Conservation (phyloP, 2,888 invertebrate species). For the Cryptus armator region DNA sequence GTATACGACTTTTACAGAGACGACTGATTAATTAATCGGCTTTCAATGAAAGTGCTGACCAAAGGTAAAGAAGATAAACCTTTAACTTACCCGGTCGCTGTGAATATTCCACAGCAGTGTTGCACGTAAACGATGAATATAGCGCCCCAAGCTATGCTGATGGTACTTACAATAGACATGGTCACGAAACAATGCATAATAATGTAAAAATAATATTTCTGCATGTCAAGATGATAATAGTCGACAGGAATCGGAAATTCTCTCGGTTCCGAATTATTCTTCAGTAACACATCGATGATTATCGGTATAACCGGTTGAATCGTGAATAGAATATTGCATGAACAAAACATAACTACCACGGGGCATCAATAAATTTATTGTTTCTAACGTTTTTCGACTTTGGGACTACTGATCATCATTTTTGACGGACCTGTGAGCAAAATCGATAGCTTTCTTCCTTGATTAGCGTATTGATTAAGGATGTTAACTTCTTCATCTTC, state of each 20-base stretch:
- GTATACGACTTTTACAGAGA: no score
- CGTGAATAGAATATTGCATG: no score
- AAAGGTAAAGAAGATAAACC: no score
- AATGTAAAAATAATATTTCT: conserved; percentile 37
- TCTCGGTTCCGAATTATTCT: conserved; percentile 42
- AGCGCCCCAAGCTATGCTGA: not conserved
- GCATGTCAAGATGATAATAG: conserved; percentile 3
- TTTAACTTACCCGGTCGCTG: conserved; percentile 9
- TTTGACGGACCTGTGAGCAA: conserved; percentile 32
- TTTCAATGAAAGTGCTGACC: no score
- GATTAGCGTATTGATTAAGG: conserved; percentile 44
- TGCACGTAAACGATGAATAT: not conserved
- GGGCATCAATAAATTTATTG: no score
- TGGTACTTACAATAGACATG: not conserved
- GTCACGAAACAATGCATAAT: conserved; percentile 32
- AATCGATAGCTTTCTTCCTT: conserved; percentile 31
- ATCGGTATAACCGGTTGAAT: no score
- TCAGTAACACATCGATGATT: not conserved
- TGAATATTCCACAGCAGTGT: conserved; percentile 15
- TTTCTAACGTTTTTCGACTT: no score
- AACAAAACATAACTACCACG: no score
- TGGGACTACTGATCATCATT: no score
- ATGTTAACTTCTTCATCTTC: conserved; percentile 27
- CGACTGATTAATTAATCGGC: no score
- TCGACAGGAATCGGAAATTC: conserved; percentile 56